Conservation (phyloP, 1,140 invertebrate species). For the Drosophila teissieri region DNA sequence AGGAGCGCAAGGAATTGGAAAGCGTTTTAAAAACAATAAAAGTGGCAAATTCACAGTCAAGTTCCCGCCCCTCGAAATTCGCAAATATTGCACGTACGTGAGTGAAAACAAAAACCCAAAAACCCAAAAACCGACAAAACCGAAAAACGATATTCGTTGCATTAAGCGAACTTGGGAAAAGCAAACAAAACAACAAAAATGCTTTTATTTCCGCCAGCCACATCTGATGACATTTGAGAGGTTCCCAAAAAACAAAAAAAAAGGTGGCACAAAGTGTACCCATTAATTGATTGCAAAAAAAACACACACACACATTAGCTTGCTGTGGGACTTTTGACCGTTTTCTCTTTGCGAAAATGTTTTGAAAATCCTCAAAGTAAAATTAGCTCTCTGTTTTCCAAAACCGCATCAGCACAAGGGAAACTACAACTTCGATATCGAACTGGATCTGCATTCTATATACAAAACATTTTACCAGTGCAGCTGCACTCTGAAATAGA, state of each 20-base stretch:
- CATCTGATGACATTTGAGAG: constrained; percentile 37
- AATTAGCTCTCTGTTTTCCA: too few species aligned
- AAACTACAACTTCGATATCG: too few species aligned
- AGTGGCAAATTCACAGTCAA: constrained; percentile 49
- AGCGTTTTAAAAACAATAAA: constrained; percentile 65
- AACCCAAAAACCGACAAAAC: not conserved
- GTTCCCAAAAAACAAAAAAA: not conserved
- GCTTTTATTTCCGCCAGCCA: constrained; percentile 18
- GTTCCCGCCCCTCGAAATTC: constrained; percentile 25
- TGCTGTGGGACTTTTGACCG: not conserved
- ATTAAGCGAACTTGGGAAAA: constrained; percentile 43
- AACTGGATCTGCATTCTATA: not conserved
- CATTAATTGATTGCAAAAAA: constrained; percentile 1
- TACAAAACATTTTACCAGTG: not conserved
- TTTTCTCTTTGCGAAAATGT: not conserved
- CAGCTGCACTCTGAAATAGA: not conserved
- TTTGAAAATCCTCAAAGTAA: too few species aligned
- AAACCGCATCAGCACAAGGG: too few species aligned
- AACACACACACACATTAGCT: not conserved
- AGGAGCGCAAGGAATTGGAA: constrained; percentile 46
- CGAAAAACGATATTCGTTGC: constrained; percentile 41
- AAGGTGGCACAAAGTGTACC: not conserved
- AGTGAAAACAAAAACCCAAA: constrained; percentile 12
- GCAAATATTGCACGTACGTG: constrained; percentile 51
- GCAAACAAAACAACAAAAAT: constrained; percentile 40